Base-by-base conservation (phyloP, 2,797 vertebrate species). In the Platyrinchus mystaceus region DNA sequence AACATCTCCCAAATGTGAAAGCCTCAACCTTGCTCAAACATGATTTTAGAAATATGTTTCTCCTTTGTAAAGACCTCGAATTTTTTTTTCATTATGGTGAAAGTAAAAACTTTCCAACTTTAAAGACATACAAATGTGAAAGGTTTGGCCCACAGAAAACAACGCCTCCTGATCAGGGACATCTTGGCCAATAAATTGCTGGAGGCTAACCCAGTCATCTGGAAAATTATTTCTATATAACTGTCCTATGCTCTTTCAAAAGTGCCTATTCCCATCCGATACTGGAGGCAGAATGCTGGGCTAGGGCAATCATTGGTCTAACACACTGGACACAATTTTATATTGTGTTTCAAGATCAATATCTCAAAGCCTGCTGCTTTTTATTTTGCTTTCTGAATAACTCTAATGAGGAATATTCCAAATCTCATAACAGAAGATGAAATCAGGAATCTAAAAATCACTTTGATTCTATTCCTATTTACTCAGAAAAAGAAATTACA, bases 31-130 rank as follows among this genome's bases (percentile, higher is more conserved):
- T 79, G 37, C 56, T 85, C 3, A 4, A 93, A 41, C 18, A 46
- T 60, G 34, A 56, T 76, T 83, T 80, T 59, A 87, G 60, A 83
- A 74, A 83, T 85, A 11, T 90, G 47, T 59, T 93, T 9, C 7
- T 90, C 26, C 53, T 84, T 76, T 83, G n/a, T n/a, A n/a, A n/a
- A 74, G 44, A 46, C 5, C 9, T 82, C 34, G 27, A 36, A 36
- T 39, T 37, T 79, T 77, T 86, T 79, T 78, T 32, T 14, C 1
- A 0, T 73, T 76, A 19, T 8, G 32, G 4, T 44, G 52, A 63
- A 83, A 79, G n/a, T 49, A 46, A 60, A 89, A 84, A 14, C 23
- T 70, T 87, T 43, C 23, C 27, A 56, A 12, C 37, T 59, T 80
- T n/a, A 58, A 76, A 83, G 56, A 44, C 4, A n/a, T 19, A 20